phyloP scores from a whole-genome alignment of 92 coral and sea anemone species.

The Palythoa grandis region DNA sequence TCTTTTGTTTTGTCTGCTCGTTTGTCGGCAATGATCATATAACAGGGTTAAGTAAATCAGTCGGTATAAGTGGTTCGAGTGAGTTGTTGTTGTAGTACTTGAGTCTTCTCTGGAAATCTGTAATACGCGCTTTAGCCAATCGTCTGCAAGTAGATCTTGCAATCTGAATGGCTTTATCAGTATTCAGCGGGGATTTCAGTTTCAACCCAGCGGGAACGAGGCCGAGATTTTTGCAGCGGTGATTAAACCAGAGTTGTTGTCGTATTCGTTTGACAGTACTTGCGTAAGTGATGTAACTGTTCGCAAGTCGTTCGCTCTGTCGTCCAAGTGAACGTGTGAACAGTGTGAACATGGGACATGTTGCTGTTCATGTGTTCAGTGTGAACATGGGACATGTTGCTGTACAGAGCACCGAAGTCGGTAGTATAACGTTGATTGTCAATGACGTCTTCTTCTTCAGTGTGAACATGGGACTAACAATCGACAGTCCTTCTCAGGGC shows the following conservation, averaged over 20 bases:
- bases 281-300: constrained; percentile 47
- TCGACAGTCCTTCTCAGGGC: too few species aligned
- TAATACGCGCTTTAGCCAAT: constrained; percentile 1
- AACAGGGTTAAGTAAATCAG: constrained; percentile 17
- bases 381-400: constrained; percentile 40
- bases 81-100: constrained; percentile 18
- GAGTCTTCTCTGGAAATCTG: constrained; percentile 22
- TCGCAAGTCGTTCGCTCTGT: constrained; percentile 37
- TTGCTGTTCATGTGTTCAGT: too few species aligned
- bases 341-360: constrained; percentile 34
- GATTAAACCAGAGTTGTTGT: constrained; percentile 60
- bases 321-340: constrained; percentile 11
- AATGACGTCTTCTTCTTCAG: too few species aligned
- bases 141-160: constrained; percentile 25
- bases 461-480: too few species aligned
- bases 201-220: constrained; percentile 47
- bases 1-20: constrained; percentile 4
- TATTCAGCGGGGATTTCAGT: constrained; percentile 57
- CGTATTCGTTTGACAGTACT: constrained; percentile 55
- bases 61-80: constrained; percentile 39
- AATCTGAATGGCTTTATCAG: constrained; percentile 21
- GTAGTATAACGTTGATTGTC: too few species aligned
- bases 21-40: constrained; percentile 4
- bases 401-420: neutral
- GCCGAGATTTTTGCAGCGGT: constrained; percentile 55